Evolutionary conservation across 2,797 vertebrate species (phyloP).

Genomic region (Lindbergichthys nudifrons): DNA sequence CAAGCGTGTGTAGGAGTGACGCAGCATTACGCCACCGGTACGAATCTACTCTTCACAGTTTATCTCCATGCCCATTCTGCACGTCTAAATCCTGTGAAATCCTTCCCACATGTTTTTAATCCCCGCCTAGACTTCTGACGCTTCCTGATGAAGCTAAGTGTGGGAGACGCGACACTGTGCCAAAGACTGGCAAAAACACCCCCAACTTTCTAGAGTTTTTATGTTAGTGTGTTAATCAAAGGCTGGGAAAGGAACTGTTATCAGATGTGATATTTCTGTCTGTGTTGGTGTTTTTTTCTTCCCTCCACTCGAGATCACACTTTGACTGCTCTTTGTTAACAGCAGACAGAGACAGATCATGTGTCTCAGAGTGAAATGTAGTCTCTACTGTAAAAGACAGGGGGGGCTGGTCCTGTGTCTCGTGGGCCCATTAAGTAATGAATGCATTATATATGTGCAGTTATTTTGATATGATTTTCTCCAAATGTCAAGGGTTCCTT

Average conservation of each 20-base stretch:
- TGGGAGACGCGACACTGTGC: constrained; percentile 15
- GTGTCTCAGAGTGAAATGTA: too few species aligned
- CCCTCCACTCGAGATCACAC: neutral
- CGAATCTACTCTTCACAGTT: constrained; percentile 28
- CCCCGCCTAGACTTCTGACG: constrained; percentile 33
- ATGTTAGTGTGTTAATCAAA: neutral
- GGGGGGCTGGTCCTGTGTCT: too few species aligned
- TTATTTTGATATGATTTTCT: neutral
- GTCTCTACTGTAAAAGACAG: too few species aligned
- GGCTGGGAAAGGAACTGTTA: neutral
- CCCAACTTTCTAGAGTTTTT: neutral
- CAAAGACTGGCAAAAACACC: constrained; percentile 17
- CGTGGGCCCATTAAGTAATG: too few species aligned
- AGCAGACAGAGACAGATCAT: constrained; percentile 8
- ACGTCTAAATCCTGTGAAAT: constrained; percentile 65
- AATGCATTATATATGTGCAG: too few species aligned
- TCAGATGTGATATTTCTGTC: constrained; percentile 18
- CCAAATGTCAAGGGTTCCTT: constrained; percentile 40
- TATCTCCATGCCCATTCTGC: constrained; percentile 43
- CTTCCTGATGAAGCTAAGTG: constrained; percentile 35
- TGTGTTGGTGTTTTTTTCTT: neutral
- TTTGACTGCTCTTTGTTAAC: neutral
- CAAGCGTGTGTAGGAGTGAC: constrained; percentile 29
- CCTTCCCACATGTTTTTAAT: constrained; percentile 64
- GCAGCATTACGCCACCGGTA: constrained; percentile 4